Evolutionary conservation across 2,113 vertebrate genomes (phyloP), one percentile per base, ranked within the genome.

Genomic region (Notothenia coriiceps): DNA sequence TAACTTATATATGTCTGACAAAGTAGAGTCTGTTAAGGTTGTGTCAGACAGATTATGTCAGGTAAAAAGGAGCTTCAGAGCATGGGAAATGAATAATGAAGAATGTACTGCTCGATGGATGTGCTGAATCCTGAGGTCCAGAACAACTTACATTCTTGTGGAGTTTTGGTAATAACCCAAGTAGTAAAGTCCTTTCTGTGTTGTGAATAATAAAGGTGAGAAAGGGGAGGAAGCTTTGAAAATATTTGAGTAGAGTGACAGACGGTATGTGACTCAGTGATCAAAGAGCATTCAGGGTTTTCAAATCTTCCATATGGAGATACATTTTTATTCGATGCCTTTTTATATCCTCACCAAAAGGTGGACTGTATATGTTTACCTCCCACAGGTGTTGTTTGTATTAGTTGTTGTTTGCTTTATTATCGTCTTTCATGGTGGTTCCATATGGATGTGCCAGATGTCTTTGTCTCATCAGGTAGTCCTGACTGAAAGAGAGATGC

Each of bases 401-500:
- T 65, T 10, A 44, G 47, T 20, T 46, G 22, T 20, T 50, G 15
- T 68, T 64, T 70, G 59, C 51, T 60, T 64, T 22, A 13, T 62
- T 72, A 40, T 40, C 44, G 44, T 72, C 14, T 40, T 62, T 66
- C 59, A 66, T 55, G 35, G 18, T 40, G 17, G 61, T 51, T 65
- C 83, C 77, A 83, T 83, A 83, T 74, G 76, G 68, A 43, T 1
- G 1, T 2, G 35, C 61, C 62, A 54, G 70, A 83, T 70, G 83
- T 82, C 25, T 76, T 63, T 17, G 63, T 69, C 64, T 70, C 29
- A 29, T 49, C 49, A 1, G 15, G 12, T 65, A n/a, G 15, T 73
- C 49, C 18, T 2, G 57, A 49, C 46, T 40, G 46, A 40, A 40
- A 40, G 35, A 40, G 35, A 40, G 5, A 40, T 40, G 35, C 35